These are phyloP conservation scores for Zaprionus nigranus DNA, from an alignment of 1,140 invertebrate species.

Conservation along the genomic window DNA sequence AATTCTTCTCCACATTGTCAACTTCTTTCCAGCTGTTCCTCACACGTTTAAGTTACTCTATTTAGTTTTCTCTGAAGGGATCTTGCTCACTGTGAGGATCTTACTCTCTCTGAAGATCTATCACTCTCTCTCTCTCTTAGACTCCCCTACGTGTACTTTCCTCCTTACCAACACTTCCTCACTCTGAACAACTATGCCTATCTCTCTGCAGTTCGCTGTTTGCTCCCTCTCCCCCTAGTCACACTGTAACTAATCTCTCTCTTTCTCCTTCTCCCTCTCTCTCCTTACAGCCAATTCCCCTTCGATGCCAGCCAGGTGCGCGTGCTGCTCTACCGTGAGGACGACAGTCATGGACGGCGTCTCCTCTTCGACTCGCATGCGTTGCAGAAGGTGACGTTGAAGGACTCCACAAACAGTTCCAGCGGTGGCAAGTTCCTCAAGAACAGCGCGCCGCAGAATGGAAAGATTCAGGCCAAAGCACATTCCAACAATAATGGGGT, in stretches of 20 bases:
- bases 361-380: constrained; percentile 94
- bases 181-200: neutral
- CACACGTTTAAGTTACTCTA: too few species aligned
- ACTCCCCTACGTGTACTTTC: too few species aligned
- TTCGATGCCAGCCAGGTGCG: constrained; percentile 89
- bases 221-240: neutral
- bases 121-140: neutral
- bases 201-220: neutral
- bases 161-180: too few species aligned
- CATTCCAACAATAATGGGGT: constrained; percentile 71
- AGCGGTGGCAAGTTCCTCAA: constrained; percentile 66
- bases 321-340: constrained; percentile 93
- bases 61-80: too few species aligned
- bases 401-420: constrained; percentile 54
- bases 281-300: constrained; percentile 84
- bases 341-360: constrained; percentile 91
- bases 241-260: neutral
- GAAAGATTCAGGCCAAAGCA: constrained; percentile 74
- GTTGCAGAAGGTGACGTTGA: constrained; percentile 85
- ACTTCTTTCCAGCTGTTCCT: too few species aligned
- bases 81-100: too few species aligned
- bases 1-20: too few species aligned
- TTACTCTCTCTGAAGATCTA: neutral
- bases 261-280: constrained; percentile 6
- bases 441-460: constrained; percentile 70